Base-by-base conservation (phyloP, 2,113 vertebrate species). In the Taurulus bubalis region DNA sequence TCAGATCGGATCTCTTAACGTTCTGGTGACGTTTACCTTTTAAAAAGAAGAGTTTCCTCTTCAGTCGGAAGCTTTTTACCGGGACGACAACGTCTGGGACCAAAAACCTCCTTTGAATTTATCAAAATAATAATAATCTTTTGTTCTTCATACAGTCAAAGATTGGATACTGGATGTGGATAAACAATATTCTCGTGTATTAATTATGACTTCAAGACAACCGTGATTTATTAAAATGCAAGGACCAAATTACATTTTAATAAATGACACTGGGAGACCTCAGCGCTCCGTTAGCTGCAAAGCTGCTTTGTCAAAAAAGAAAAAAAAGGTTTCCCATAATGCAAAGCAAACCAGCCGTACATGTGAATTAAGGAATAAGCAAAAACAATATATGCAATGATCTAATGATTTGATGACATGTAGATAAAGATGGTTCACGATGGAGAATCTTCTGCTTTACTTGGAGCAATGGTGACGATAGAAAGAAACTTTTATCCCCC, bases 381-480 rank as follows among this genome's bases (percentile, higher is more conserved):
- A 64, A 32, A 59, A 51, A 0, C 15, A 34, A 28, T 18, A 8
- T 3, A 15, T 16, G 24, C 14, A 22, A 36, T 38, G 6, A 28
- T 16, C 3, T 24, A 49, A 45, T 56, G 3, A 55, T 28, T 53
- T 55, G 0, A 20, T 55, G n/a, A 34, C 38, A 22, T 59, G 51
- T 58, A 26, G 40, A 49, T 15, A 22, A 32, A 68, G 72, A 15
- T 59, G 49, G 1, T 60, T 82, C 71, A 32, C 71, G 53, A 14
- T 70, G 79, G 71, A 81, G 79, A 42, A 59, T 59, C 63, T 78
- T 88, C 85, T 90, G 83, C 70, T 88, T 80, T 59, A 11, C 12
- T 15, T n/a, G 67, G 30, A 73, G 64, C 38, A 79, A 28, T 0
- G 34, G 38, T 68, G 83, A 65, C 65, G 77, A 75, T 16, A 85